Evolutionary conservation across 2,888 invertebrate genomes (phyloP).

Genomic region (Drosophila lacicola): DNA sequence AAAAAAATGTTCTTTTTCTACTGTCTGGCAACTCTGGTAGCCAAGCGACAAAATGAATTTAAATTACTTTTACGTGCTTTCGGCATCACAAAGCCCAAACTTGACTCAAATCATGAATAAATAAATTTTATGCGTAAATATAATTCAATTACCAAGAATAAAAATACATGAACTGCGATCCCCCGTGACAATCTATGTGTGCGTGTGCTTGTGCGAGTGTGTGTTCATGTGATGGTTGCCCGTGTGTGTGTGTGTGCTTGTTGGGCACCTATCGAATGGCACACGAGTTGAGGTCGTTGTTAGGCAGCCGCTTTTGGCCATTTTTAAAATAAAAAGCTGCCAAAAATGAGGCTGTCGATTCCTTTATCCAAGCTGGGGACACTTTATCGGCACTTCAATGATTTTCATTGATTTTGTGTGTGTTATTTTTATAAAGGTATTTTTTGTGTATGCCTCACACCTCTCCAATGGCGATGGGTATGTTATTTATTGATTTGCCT

Average conservation of each 20-base stretch:
- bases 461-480: slow-evolving; percentile 14
- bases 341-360: slow-evolving; percentile 20
- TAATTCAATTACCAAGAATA: slow-evolving; percentile 66
- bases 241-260: background rate
- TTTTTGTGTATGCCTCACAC: slow-evolving; percentile 12
- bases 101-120: slow-evolving; percentile 66
- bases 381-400: slow-evolving; percentile 65
- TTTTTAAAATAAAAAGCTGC: slow-evolving; percentile 43
- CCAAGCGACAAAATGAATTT: slow-evolving; percentile 64
- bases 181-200: background rate
- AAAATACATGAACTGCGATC: slow-evolving; percentile 19
- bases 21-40: slow-evolving; percentile 41
- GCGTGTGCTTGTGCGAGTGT: background rate
- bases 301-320: slow-evolving; percentile 32
- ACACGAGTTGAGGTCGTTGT: slow-evolving; percentile 18
- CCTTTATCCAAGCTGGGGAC: slow-evolving; percentile 15
- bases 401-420: slow-evolving; percentile 73
- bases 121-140: slow-evolving; percentile 69
- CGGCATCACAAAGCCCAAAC: slow-evolving; percentile 34
- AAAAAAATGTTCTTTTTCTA: slow-evolving; percentile 10
- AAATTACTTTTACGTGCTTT: slow-evolving; percentile 73
- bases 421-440: slow-evolving; percentile 64
- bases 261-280: background rate
- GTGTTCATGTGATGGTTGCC: background rate
- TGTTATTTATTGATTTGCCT: slow-evolving; percentile 57